Conservation (phyloP, 2,113 vertebrate genomes). For the Thymallus thymallus region DNA sequence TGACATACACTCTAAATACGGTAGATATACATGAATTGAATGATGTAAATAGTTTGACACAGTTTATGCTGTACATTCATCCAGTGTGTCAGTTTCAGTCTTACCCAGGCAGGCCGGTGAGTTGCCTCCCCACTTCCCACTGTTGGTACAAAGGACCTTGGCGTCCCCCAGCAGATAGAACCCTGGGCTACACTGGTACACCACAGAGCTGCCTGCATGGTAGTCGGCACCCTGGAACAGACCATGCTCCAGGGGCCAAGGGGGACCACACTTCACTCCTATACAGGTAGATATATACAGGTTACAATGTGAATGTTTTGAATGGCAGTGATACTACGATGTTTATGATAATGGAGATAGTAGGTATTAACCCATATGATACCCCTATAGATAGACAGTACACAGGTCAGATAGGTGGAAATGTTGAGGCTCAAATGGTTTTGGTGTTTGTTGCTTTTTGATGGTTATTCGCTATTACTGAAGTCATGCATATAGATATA, state of each 20-base stretch:
- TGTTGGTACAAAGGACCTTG: constrained; percentile 85
- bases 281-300: constrained; percentile 23
- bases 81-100: background rate
- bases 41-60: too few relatives aligned
- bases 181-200: constrained; percentile 88
- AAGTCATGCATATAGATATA: too few relatives aligned
- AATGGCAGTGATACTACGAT: too few relatives aligned
- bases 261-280: constrained; percentile 91
- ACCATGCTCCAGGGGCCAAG: constrained; percentile 85
- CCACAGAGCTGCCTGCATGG: constrained; percentile 83
- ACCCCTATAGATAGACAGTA: too few relatives aligned
- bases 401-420: too few relatives aligned
- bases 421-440: too few relatives aligned
- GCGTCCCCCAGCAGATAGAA: constrained; percentile 93
- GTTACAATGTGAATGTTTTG: too few relatives aligned
- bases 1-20: constrained; percentile 6
- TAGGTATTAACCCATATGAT: too few relatives aligned
- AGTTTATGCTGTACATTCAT: background rate
- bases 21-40: too few relatives aligned
- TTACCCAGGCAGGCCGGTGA: constrained; percentile 90
- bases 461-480: too few relatives aligned
- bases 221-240: constrained; percentile 84
- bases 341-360: too few relatives aligned
- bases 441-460: too few relatives aligned
- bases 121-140: constrained; percentile 88